phyloP scores from a whole-genome alignment of 2,797 vertebrate genomes.

The Pipistrellus pipistrellus region DNA sequence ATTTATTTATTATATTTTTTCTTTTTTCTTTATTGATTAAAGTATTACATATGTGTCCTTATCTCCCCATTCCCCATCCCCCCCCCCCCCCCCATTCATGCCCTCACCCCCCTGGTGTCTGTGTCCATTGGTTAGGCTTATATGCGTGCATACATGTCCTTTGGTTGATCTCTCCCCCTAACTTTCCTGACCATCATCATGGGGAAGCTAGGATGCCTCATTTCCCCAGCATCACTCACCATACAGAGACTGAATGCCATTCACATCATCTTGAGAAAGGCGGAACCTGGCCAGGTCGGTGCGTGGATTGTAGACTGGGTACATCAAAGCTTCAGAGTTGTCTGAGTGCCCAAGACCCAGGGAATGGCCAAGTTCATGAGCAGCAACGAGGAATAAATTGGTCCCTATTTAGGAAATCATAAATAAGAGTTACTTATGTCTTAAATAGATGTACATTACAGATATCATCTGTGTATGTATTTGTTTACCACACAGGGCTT shows the following conservation, averaged over 20 bases:
- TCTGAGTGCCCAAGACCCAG: slow-evolving; percentile 90
- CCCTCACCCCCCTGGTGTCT: too few species aligned
- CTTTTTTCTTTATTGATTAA: too few species aligned
- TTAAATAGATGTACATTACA: neutral
- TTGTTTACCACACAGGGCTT: neutral
- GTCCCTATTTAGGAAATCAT: slow-evolving; percentile 83
- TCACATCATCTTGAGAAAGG: slow-evolving; percentile 88
- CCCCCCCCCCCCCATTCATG: too few species aligned
- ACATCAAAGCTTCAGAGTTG: slow-evolving; percentile 89
- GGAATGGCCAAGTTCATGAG: slow-evolving; percentile 91
- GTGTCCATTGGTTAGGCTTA: too few species aligned
- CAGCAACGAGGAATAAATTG: slow-evolving; percentile 90
- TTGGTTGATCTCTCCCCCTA: too few species aligned
- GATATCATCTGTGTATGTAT: neutral
- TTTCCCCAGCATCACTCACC: slow-evolving; percentile 81
- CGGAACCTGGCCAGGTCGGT: slow-evolving; percentile 76
- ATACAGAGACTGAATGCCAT: slow-evolving; percentile 90
- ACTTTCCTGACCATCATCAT: neutral
- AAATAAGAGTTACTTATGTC: neutral
- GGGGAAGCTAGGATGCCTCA: neutral
- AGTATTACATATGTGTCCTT: too few species aligned
- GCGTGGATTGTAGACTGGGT: slow-evolving; percentile 86
- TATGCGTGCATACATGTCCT: too few species aligned
- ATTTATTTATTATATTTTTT: too few species aligned
- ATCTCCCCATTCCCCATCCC: too few species aligned